phyloP scores from a whole-genome alignment of 2,113 vertebrate species.

The Coturnix japonica region DNA sequence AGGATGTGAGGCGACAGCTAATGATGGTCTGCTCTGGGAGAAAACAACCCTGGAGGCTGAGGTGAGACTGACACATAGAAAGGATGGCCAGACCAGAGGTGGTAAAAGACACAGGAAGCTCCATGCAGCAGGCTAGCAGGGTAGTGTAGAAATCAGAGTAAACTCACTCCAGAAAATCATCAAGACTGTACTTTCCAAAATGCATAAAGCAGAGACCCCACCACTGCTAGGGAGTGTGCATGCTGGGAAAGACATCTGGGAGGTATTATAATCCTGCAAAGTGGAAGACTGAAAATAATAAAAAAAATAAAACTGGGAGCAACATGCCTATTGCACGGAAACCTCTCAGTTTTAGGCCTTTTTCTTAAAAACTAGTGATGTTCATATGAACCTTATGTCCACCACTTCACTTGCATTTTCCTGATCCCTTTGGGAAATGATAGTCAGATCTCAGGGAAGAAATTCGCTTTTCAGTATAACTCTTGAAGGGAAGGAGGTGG shows the following conservation, averaged over 20 bases:
- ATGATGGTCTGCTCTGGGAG: not conserved
- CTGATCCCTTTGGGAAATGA: not conserved
- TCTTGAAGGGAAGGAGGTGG: not conserved
- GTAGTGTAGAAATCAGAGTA: not conserved
- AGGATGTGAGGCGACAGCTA: not conserved
- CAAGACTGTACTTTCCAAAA: not conserved
- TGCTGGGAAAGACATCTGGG: fast-evolving
- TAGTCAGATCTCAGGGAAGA: not conserved
- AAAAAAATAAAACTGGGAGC: not conserved
- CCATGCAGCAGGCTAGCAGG: not conserved
- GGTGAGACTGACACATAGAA: not conserved
- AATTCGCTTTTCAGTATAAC: not conserved
- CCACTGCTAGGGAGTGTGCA: not conserved
- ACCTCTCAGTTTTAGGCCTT: not conserved
- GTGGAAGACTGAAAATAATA: not conserved
- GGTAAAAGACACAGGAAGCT: not conserved
- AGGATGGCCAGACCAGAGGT: not conserved
- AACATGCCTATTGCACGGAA: not conserved
- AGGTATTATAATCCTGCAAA: not conserved
- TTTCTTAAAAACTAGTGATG: not conserved
- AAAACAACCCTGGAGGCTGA: not conserved
- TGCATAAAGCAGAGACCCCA: not conserved
- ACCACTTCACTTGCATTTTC: not conserved
- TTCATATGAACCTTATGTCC: not conserved
- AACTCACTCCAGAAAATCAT: not conserved